Conservation (phyloP, 1,140 invertebrate genomes). For the Helicoverpa armigera region DNA sequence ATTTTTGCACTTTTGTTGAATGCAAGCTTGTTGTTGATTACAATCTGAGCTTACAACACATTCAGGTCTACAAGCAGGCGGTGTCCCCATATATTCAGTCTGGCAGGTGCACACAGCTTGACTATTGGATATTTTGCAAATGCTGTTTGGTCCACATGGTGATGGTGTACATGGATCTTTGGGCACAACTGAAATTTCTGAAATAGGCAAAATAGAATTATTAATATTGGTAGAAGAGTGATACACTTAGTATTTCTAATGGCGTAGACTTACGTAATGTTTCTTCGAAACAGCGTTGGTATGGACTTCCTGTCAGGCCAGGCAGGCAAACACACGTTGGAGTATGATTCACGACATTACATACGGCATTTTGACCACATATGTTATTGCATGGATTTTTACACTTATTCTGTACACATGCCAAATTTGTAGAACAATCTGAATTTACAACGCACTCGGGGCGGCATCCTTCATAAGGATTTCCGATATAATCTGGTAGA, state of each 20-base stretch:
- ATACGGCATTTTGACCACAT: constrained; percentile 89
- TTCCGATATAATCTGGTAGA: constrained; percentile 88
- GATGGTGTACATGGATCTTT: constrained; percentile 91
- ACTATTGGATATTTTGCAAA: constrained; percentile 89
- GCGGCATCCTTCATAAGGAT: constrained; percentile 89
- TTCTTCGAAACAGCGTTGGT: constrained; percentile 76
- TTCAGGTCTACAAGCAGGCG: constrained; percentile 87
- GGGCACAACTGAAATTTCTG: constrained; percentile 66
- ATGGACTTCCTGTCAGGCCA: constrained; percentile 88
- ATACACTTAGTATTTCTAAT: not conserved
- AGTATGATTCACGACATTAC: constrained; percentile 87
- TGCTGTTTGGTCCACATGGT: constrained; percentile 92
- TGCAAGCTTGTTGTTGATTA: constrained; percentile 80
- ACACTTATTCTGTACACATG: constrained; percentile 89
- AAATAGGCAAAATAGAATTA: constrained; percentile 53
- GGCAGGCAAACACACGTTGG: constrained; percentile 87
- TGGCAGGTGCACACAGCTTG: constrained; percentile 91
- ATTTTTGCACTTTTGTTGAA: constrained; percentile 86
- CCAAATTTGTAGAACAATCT: constrained; percentile 88
- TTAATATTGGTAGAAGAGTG: not conserved
- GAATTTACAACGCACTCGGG: constrained; percentile 89
- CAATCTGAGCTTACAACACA: constrained; percentile 87
- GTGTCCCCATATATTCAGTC: constrained; percentile 83
- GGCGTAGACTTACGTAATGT: constrained; percentile 60
- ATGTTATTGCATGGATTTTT: constrained; percentile 90